These are phyloP conservation scores for Noctuana brunneofusca DNA, from an alignment of 2,888 invertebrate species.

Conservation along the genomic window DNA sequence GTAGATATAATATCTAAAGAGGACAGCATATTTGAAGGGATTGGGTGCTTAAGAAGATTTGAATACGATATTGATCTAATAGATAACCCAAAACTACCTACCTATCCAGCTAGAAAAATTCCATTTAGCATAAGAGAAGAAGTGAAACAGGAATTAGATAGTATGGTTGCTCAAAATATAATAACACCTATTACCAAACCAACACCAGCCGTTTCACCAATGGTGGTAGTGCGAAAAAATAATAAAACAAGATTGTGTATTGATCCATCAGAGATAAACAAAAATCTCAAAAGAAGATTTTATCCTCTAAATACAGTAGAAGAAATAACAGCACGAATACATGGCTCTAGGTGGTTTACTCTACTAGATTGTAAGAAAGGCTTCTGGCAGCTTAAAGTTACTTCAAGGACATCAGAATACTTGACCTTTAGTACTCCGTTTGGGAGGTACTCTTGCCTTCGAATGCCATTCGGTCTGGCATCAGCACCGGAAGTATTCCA, in stretches of 20 bases:
- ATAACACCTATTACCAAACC: conserved; percentile 40
- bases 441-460: conserved; percentile 39
- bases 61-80: conserved; percentile 27
- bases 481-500: conserved; percentile 38
- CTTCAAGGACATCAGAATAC: conserved; percentile 32
- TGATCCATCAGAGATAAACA: conserved; percentile 39
- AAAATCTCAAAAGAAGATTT: conserved; percentile 36
- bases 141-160: conserved; percentile 40
- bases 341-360: conserved; percentile 35
- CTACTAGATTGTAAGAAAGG: conserved; percentile 39
- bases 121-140: conserved; percentile 33
- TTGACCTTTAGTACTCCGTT: conserved; percentile 38
- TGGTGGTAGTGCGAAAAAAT: conserved; percentile 40
- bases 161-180: conserved; percentile 37
- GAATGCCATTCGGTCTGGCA: conserved; percentile 39
- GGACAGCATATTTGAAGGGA: conserved; percentile 23
- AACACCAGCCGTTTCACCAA: conserved; percentile 40
- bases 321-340: conserved; percentile 28
- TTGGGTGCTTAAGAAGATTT: conserved; percentile 21
- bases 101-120: conserved; percentile 35
- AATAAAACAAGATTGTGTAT: conserved; percentile 39
- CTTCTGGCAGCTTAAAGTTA: conserved; percentile 38
- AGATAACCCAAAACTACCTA: conserved; percentile 26
- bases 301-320: conserved; percentile 39
- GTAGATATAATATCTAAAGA: conserved; percentile 12